Percentiles rank a stretch among this genome's conserved stretches.
Conservation (phyloP, 1,140 invertebrate genomes). For the Tetragnatha versicolor region DNA sequence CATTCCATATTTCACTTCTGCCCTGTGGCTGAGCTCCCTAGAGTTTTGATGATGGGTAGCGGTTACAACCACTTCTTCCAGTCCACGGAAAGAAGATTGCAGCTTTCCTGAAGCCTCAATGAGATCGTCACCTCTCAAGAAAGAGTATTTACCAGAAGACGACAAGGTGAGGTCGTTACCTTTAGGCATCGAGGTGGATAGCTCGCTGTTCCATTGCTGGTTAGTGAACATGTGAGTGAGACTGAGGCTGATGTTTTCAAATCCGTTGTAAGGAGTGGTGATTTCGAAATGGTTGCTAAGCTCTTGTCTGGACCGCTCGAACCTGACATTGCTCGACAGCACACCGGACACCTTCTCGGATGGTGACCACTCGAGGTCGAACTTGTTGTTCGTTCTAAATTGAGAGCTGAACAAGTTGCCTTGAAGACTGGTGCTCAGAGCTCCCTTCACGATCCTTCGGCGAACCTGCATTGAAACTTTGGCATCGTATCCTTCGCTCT, state of each 20-base stretch:
- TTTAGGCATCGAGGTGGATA: neutral
- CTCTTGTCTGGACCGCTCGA: neutral
- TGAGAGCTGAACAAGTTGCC: slow-evolving; percentile 20
- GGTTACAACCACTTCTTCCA: neutral
- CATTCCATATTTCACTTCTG: slow-evolving; percentile 27
- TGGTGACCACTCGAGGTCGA: slow-evolving; percentile 39
- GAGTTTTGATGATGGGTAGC: neutral
- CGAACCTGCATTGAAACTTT: slow-evolving; percentile 23
- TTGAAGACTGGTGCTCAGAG: slow-evolving; percentile 5
- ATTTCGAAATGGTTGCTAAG: slow-evolving; percentile 48
- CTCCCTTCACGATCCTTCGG: slow-evolving; percentile 19
- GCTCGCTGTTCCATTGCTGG: slow-evolving; percentile 48
- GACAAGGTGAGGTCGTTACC: slow-evolving; percentile 16
- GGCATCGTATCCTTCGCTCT: slow-evolving; percentile 33
- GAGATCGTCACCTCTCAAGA: neutral
- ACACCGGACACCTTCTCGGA: neutral
- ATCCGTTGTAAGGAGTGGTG: slow-evolving; percentile 59
- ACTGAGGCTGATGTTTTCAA: slow-evolving; percentile 52
- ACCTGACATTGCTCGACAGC: neutral
- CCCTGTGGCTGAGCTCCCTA: slow-evolving; percentile 11
- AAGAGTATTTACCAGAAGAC: slow-evolving; percentile 20
- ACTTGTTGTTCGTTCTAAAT: slow-evolving; percentile 25
- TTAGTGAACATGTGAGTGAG: slow-evolving; percentile 34
- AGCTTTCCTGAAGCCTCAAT: slow-evolving; percentile 13
- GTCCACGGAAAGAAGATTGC: neutral